Conservation (phyloP, 1,140 invertebrate genomes). For the Ephestia elutella region DNA sequence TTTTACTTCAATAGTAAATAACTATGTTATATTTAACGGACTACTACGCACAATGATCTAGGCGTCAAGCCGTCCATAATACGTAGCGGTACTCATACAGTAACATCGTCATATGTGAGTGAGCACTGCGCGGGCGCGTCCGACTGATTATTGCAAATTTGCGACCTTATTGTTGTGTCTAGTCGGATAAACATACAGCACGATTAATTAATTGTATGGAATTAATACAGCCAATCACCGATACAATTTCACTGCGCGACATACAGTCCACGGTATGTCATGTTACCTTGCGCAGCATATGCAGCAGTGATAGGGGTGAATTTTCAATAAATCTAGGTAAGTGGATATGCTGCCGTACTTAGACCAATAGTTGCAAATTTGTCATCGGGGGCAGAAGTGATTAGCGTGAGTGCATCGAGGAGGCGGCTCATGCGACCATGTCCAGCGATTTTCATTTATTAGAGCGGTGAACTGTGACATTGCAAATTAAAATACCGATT, state of each 20-base stretch:
- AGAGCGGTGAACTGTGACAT: conserved; percentile 59
- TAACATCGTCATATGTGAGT: conserved; percentile 30
- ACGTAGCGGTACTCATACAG: conserved; percentile 34
- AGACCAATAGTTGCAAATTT: no score
- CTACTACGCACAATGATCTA: conserved; percentile 12
- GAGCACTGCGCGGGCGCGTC: conserved; percentile 20
- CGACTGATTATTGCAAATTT: conserved; percentile 5
- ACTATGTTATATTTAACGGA: conserved; percentile 22
- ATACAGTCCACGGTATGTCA: background rate
- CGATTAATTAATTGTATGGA: background rate
- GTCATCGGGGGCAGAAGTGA: background rate
- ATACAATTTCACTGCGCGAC: background rate
- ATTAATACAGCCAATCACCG: background rate
- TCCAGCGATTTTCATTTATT: conserved; percentile 42
- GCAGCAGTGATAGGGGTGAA: no score
- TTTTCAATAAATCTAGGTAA: no score
- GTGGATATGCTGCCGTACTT: no score
- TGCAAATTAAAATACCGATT: conserved; percentile 30
- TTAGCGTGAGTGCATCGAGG: background rate
- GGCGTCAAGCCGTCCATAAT: conserved; percentile 32
- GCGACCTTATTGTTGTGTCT: background rate
- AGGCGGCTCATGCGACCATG: conserved; percentile 10
- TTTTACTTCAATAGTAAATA: conserved; percentile 5
- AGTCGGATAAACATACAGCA: background rate
- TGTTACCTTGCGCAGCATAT: no score